A percentile compares a stretch with the other conserved stretches of the same genome.
Evolutionary conservation across 2,888 invertebrate species (phyloP).

Genomic region (Metallyticus violacea): DNA sequence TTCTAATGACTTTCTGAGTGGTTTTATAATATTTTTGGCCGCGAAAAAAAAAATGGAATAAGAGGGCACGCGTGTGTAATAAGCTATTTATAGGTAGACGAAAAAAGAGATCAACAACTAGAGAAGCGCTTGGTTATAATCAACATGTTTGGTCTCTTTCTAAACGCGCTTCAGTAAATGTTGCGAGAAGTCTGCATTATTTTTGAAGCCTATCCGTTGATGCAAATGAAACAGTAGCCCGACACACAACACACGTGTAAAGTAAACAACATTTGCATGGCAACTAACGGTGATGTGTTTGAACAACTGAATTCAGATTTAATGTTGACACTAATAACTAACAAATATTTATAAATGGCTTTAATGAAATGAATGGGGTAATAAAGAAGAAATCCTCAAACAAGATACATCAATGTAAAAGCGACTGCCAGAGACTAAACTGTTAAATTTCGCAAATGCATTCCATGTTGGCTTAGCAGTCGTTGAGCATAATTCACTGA

Average conservation of each 20-base stretch:
- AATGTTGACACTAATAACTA: background rate
- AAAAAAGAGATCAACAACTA: background rate
- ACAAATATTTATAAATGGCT: background rate
- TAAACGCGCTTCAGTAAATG: background rate
- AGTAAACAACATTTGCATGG: background rate
- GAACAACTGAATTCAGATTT: background rate
- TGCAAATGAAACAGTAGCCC: no score
- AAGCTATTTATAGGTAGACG: background rate
- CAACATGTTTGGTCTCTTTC: background rate
- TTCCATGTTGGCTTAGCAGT: no score
- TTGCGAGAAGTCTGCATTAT: background rate
- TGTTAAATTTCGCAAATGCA: no score
- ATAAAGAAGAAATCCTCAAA: no score
- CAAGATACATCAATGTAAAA: no score
- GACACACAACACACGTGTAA: background rate
- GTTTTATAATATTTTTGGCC: background rate
- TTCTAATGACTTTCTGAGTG: background rate
- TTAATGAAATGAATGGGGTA: no score
- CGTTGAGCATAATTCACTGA: no score
- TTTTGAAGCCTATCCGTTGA: background rate
- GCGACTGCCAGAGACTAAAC: no score
- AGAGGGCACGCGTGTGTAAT: background rate
- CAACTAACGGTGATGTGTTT: background rate
- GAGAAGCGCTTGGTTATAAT: background rate
- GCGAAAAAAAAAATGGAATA: background rate